Evolutionary conservation across 2,113 vertebrate genomes (phyloP), one percentile per base, ranked within the genome.

Genomic region (Xyrauchen texanus): DNA sequence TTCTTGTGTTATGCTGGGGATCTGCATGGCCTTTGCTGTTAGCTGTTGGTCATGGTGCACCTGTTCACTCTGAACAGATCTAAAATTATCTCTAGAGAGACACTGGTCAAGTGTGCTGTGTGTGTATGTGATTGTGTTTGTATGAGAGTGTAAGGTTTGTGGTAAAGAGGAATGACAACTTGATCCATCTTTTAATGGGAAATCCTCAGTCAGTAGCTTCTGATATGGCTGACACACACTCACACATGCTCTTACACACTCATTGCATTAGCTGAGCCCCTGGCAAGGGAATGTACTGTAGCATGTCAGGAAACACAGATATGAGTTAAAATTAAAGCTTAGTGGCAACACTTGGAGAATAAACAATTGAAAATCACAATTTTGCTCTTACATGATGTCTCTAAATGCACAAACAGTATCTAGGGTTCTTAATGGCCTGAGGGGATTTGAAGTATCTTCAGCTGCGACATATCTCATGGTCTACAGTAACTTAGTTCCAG

Each of bases 111-210:
- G 6, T 52, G 6, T 12, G 13, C 9, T 34, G 21, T 34, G 21
- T 34, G 21, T 34, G 21, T 34, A 60, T 79, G 15, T 64, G 47
- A 8, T 7, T 52, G 58, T 13, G 21, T 52, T 52, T 6, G 45
- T 71, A 45, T n/a, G 8, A 49, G 58, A 45, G 8, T 34, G 21
- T 34, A 34, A 9, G 7, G 44, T 46, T 16, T n/a, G 34, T 71
- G 51, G 7, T 60, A 16, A 46, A 15, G 61, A 77, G 21, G 21
- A 34, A 34, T 34, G 21, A 34, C 1, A 34, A 15, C 51, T 60
- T 77, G 68, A 77, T 71, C 16, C 21, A 3, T 71, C 67, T 71
- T 81, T 65, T 71, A n/a, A 77, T 60, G 45, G 52, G 68, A 51
- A 71, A 71, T 34, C 44, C 73, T 51, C 68, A 66, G 63, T 51